These are phyloP conservation scores for Globodera ellingtonae DNA, from an alignment of 1,140 invertebrate species.

Conservation along the genomic window DNA sequence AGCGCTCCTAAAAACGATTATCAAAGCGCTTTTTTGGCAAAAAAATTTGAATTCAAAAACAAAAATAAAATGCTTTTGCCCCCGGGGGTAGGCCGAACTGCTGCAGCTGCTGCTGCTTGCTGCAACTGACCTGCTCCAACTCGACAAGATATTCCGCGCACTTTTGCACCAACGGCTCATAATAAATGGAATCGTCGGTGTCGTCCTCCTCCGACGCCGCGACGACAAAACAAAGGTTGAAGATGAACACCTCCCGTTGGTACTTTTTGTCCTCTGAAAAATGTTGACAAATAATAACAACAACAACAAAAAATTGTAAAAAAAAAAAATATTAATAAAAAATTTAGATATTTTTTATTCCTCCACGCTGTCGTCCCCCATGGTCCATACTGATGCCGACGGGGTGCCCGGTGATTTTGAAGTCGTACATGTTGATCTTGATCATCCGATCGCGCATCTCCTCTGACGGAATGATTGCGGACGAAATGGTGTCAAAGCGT, in stretches of 20 bases:
- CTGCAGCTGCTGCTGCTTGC: neutral
- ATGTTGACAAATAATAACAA: too few relatives aligned
- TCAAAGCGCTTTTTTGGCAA: neutral
- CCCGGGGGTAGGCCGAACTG: too few relatives aligned
- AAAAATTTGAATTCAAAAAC: neutral
- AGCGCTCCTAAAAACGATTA: slow-evolving; percentile 47
- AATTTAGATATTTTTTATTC: too few relatives aligned
- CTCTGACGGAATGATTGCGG: slow-evolving; percentile 55
- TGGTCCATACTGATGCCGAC: slow-evolving; percentile 47
- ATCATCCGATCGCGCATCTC: slow-evolving; percentile 54
- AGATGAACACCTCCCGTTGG: slow-evolving; percentile 49
- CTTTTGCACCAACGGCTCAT: slow-evolving; percentile 65
- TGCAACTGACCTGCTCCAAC: slow-evolving; percentile 49
- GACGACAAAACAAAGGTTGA: slow-evolving; percentile 63
- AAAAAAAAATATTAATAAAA: too few relatives aligned
- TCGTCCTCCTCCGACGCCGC: slow-evolving; percentile 33
- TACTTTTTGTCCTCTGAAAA: slow-evolving; percentile 46
- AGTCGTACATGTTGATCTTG: slow-evolving; percentile 58
- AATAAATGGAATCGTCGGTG: slow-evolving; percentile 54
- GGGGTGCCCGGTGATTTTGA: slow-evolving; percentile 61
- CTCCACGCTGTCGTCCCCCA: too few relatives aligned
- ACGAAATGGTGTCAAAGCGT: slow-evolving; percentile 50
- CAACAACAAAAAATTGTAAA: too few relatives aligned
- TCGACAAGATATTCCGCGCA: slow-evolving; percentile 59
- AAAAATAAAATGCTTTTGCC: too few relatives aligned